Evolutionary conservation across 2,797 vertebrate genomes (phyloP).

Genomic region (Orientallactaga sibirica): DNA sequence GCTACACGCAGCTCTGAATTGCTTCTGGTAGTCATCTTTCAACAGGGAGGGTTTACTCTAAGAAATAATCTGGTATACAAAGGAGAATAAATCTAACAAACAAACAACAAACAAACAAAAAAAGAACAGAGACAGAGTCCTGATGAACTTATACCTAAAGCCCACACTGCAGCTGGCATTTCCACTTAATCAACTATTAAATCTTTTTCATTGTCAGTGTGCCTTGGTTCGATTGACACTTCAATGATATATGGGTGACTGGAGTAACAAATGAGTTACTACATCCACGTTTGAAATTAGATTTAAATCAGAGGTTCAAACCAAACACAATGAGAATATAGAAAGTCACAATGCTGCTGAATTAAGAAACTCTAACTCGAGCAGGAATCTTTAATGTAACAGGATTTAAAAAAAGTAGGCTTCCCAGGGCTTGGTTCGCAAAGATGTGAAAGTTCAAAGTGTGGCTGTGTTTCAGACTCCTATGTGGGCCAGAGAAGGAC

Average conservation of each 20-base stretch:
- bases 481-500: neutral
- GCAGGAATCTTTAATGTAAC: neutral
- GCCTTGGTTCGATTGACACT: neutral
- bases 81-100: constrained; percentile 1
- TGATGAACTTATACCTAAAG: constrained; percentile 5
- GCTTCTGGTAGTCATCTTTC: neutral
- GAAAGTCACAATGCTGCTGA: constrained; percentile 9
- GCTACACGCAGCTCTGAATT: neutral
- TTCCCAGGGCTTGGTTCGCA: neutral
- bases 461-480: neutral
- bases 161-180: neutral
- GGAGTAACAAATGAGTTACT: neutral
- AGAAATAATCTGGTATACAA: neutral
- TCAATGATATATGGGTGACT: neutral
- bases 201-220: constrained; percentile 21
- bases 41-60: neutral
- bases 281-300: neutral
- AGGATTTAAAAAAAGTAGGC: neutral
- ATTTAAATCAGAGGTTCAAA: constrained; percentile 32
- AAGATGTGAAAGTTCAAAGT: neutral
- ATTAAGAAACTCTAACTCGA: neutral
- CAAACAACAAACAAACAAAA: neutral
- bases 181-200: neutral
- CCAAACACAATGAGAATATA: neutral
- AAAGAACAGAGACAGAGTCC: neutral